Evolutionary conservation across 2,797 vertebrate genomes (phyloP), one percentile per base, ranked within the genome.

Genomic region (Cephalopachus bancanus): DNA sequence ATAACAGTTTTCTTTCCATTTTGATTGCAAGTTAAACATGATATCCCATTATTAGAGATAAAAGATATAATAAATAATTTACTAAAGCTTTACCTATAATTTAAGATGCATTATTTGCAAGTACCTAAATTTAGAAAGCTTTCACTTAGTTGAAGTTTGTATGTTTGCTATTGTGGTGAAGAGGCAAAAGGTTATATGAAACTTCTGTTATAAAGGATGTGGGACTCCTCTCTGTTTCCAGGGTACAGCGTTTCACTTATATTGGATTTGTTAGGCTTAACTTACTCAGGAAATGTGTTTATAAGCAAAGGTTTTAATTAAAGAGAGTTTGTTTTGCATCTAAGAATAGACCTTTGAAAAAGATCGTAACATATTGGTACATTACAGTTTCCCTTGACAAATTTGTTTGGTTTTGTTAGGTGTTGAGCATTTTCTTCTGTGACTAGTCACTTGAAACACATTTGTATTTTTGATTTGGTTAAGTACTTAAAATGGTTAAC

Each of bases 21-120:
- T 83, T 97, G 92, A 94, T 95, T 97, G 86, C 91, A 88, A 96
- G 96, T 98, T 98, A 98, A 98, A 98, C 98, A 98, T 95, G 98
- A 98, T 98, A 91, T 97, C 89, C 95, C 93, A 59, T 98, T 98
- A 98, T 99, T 98, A 98, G 98, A 98, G 97, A 98, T 98, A 98
- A 99, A 98, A 98, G 96, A 97, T 94, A 55, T 97, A 97, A 98
- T 99, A 98, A 99, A 99, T 99, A 99, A 99, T 99, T 95, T 76
- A 95, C 91, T 71, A 90, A 96, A 19, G 90, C 72, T 96, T 96
- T 95, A 89, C 72, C 5, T 96, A 57, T 80, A 87, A 93, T 84
- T 91, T 96, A 89, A 89, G 81, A 76, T 96, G 91, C 98, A 99
- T 99, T 99, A 99, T 99, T 99, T 98, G 99, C 97, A 97, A 95